Evolutionary conservation across 2,113 vertebrate species (phyloP), one percentile per base, ranked within the genome.

Genomic region (Paramisgurnus dabryanus): DNA sequence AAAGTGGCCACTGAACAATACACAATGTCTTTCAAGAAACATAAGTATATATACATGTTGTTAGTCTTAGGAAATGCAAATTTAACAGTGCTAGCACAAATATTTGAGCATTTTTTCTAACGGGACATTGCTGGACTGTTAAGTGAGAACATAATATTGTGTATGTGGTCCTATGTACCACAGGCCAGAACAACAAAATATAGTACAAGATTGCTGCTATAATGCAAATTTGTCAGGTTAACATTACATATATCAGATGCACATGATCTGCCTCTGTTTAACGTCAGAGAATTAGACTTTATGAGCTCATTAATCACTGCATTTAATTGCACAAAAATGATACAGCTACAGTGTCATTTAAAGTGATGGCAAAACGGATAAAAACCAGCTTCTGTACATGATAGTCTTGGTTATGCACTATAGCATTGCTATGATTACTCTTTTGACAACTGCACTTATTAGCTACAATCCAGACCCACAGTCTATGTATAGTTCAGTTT

Each of bases 301-400:
- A 73, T 82, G 80, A 81, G 84, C 85, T 86, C 86, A 90, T 89
- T 87, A 87, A 90, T 91, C 83, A 86, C 57, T 13, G 57, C 58
- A 78, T 73, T 81, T 86, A 80, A 85, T 81, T 81, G 87, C 85
- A 87, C 84, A 67, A 85, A 83, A 85, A 71, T 78, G 79, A 85
- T 49, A 79, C 76, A 75, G 45, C 66, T 80, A 60, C 61, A 81
- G 67, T 70, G 50, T 73, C 65, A 27, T 12, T 71, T 85, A 41
- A 76, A 47, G 73, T 79, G 79, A 71, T 18, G 58, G 53, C 76
- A 18, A 76, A 86, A 88, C 79, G 89, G 89, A 91, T 82, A 83
- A 60, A 53, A 74, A 83, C 50, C 89, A 88, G 83, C 77, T 43
- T 15, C n/a, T 34, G 47, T 41, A 77, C 50, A 65, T 64, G 22